Evolutionary conservation across 2,113 vertebrate genomes (phyloP).

Genomic region (Blennius ocellaris): DNA sequence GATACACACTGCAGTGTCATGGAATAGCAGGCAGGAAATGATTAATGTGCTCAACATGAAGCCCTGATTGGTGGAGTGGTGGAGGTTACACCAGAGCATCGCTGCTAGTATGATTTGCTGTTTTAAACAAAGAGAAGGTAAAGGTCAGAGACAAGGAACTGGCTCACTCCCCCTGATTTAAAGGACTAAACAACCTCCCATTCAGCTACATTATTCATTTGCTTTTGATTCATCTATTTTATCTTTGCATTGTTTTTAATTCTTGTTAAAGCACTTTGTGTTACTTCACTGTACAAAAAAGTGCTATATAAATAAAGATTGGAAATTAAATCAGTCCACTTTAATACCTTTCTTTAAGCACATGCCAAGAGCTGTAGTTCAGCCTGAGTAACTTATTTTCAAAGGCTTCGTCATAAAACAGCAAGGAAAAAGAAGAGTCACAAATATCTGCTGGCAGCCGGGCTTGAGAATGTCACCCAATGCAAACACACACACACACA

Average conservation of each 20-base stretch:
- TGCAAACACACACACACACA: constrained; percentile 31
- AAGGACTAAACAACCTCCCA: constrained; percentile 44
- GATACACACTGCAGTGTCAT: constrained; percentile 59
- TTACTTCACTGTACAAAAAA: no score
- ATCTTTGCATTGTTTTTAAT: no score
- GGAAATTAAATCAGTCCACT: constrained; percentile 68
- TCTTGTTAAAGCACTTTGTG: no score
- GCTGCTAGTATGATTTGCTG: constrained; percentile 32
- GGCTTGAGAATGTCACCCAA: constrained; percentile 58
- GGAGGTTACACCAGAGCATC: constrained; percentile 7
- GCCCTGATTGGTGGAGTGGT: constrained; percentile 12
- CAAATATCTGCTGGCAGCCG: constrained; percentile 57
- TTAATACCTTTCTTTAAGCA: constrained; percentile 60
- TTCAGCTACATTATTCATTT: constrained; percentile 59
- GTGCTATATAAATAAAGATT: no score
- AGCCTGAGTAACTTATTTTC: constrained; percentile 67
- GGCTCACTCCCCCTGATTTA: constrained; percentile 53
- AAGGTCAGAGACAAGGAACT: constrained; percentile 55
- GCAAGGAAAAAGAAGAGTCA: constrained; percentile 56
- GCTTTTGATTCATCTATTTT: no score
- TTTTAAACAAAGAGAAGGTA: constrained; percentile 36
- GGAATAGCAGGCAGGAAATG: constrained; percentile 68
- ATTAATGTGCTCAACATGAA: constrained; percentile 71
- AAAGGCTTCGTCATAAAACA: constrained; percentile 59
- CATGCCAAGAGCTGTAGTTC: constrained; percentile 62